Evolutionary conservation across 2,113 vertebrate species (phyloP).

Genomic region (Alectura lathami): DNA sequence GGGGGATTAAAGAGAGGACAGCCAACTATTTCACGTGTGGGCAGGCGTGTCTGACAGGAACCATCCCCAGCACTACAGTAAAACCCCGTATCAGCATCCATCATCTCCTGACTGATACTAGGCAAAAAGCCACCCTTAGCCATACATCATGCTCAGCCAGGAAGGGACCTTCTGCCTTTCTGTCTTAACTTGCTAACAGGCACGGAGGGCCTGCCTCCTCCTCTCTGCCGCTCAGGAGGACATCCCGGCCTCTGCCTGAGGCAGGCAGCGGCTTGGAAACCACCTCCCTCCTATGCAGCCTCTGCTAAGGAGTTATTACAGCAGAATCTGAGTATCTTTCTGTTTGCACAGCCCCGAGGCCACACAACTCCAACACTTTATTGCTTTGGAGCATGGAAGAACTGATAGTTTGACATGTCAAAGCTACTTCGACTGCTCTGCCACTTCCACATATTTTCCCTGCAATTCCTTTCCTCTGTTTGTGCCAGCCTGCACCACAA

Average conservation of each 20-base stretch:
- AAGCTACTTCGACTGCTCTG: background rate
- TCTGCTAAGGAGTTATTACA: background rate
- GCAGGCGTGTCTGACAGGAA: background rate
- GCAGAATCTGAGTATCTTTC: background rate
- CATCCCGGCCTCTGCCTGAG: background rate
- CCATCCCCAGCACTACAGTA: background rate
- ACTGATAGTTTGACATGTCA: background rate
- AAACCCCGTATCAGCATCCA: background rate
- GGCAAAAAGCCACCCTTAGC: background rate
- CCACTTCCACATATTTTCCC: background rate
- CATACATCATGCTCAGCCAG: background rate
- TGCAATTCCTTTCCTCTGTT: background rate
- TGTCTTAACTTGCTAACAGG: background rate
- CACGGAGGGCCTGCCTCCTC: background rate
- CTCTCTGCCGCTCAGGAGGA: background rate
- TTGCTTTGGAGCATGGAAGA: background rate
- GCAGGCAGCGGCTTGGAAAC: background rate
- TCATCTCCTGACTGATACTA: background rate
- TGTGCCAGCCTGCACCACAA: background rate
- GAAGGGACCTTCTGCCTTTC: background rate
- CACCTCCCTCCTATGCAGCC: background rate
- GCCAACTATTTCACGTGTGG: background rate
- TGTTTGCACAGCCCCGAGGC: background rate
- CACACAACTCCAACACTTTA: background rate
- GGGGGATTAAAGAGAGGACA: conserved; percentile 1